Base-by-base conservation (phyloP, 30 jellyfish, hydroid and myxozoan genomes). In the Pseudorhiza aurosa region DNA sequence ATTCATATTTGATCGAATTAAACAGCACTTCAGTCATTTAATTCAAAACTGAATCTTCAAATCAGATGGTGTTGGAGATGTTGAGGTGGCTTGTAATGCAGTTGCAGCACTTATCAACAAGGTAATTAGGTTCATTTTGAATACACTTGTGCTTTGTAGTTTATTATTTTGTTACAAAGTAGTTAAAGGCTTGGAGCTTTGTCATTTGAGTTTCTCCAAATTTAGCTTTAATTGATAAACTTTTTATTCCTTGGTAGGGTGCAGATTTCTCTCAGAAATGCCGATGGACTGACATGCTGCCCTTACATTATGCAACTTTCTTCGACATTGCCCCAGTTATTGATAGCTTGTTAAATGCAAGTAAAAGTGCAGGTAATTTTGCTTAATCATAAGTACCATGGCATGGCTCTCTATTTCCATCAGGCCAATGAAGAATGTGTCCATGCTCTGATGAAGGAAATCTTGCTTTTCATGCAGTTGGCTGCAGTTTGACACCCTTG, bases 271-370 rank as follows among this genome's bases (percentile, higher is more conserved):
- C 56, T 33, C 92, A 93, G 33, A 89, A 83, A 42, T 89, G 97
- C 58, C 63, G 96, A 40, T 89, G 97, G 97, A 89, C 97, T 0
- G 97, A 89, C 49, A 89, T 89, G 97, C 50, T 91, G 33, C 81
- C 97, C 36, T 63, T 89, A 26, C 97, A 89, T 73, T 89, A 78
- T 68, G 97, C 97, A 0, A 85, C 86, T 8, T 89, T 81, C 71
- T 89, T 89, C 74, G 97, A 89, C 67, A 76, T 74, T 32, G 77
- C 27, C 26, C 85, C 89, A 15, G 80, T 76, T 8, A 88, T 89
- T 15, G 50, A 83, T 44, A 69, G 75, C 44, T 32, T 89, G 27
- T 75, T 89, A 9, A 94, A 73, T 24, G 81, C 95, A 44, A 51
- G 75, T 19, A 77, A 76, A 1, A 37, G 77, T 18, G 39, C 59